Evolutionary conservation across 2,113 vertebrate genomes (phyloP).

Genomic region (Sigmodon hispidus): DNA sequence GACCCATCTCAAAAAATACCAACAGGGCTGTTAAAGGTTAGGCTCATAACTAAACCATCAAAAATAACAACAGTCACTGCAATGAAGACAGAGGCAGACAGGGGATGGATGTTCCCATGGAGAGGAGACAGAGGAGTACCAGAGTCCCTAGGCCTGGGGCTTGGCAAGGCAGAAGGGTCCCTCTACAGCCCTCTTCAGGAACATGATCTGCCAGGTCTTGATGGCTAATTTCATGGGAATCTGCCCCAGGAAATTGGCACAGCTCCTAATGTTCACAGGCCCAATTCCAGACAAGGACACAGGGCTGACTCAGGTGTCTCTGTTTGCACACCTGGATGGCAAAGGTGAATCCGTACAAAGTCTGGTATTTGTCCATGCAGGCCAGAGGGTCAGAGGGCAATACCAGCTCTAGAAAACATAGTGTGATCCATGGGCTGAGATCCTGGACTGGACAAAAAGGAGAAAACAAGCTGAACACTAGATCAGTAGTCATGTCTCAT

Average conservation of each 20-base stretch:
- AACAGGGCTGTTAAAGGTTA: not conserved
- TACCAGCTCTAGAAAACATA: not conserved
- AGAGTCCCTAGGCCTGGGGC: rapidly evolving
- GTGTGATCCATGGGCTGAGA: not conserved
- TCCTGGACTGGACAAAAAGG: not conserved
- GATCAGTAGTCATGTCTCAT: not conserved
- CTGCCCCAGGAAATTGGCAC: not conserved
- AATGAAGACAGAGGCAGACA: not conserved
- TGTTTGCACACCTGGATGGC: not conserved
- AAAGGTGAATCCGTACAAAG: not conserved
- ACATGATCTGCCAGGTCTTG: not conserved
- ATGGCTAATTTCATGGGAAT: not conserved
- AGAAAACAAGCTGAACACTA: not conserved
- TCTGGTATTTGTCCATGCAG: not conserved
- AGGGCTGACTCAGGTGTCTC: not conserved
- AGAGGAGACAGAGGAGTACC: not conserved
- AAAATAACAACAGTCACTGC: not conserved
- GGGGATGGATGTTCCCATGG: not conserved
- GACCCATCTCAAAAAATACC: not conserved
- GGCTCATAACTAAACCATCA: not conserved
- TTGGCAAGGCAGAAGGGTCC: not conserved
- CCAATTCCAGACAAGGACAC: not conserved
- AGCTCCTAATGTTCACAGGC: not conserved
- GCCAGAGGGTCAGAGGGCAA: not conserved
- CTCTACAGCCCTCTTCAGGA: not conserved